These are phyloP conservation scores for Ptiloglossa arizonensis DNA, from an alignment of 1,140 invertebrate species.

Conservation along the genomic window DNA sequence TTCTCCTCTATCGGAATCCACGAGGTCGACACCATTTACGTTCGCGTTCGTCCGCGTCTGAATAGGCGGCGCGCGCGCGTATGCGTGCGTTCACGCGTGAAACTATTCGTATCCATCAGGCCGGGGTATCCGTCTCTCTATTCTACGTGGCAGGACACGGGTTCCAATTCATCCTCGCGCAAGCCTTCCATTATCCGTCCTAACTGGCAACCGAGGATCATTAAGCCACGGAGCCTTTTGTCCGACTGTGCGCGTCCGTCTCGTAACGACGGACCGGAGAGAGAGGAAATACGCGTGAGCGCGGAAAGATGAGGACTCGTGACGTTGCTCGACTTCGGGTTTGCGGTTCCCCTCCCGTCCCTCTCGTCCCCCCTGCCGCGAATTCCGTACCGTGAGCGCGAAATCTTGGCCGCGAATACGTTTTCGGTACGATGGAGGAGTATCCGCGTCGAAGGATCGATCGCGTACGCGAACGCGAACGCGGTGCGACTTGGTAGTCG, in stretches of 20 bases:
- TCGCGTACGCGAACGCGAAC: no score
- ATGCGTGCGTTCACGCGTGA: slow-evolving; percentile 33
- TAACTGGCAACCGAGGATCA: slow-evolving; percentile 66
- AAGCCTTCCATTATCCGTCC: slow-evolving; percentile 62
- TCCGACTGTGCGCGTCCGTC: slow-evolving; percentile 31
- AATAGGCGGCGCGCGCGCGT: slow-evolving; percentile 9
- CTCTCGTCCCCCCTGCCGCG: not conserved
- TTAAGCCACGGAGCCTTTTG: slow-evolving; percentile 65
- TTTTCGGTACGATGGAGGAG: no score
- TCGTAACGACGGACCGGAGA: slow-evolving; percentile 23
- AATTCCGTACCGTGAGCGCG: no score
- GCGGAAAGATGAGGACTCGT: slow-evolving; percentile 26
- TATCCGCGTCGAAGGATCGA: no score
- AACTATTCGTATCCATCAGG: slow-evolving; percentile 29
- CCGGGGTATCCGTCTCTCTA: slow-evolving; percentile 34
- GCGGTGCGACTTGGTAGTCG: no score
- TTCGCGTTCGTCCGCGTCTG: not conserved
- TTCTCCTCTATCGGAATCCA: slow-evolving; percentile 21
- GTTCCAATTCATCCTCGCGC: slow-evolving; percentile 65
- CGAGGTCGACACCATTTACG: slow-evolving; percentile 1
- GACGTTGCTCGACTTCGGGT: slow-evolving; percentile 36
- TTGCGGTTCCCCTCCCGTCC: not conserved
- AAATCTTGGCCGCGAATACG: no score
- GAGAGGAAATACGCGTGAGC: slow-evolving; percentile 1
- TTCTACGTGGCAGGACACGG: slow-evolving; percentile 55